These are phyloP conservation scores for Drosophila subpulchrella DNA, from an alignment of 1,140 invertebrate species.

Conservation along the genomic window DNA sequence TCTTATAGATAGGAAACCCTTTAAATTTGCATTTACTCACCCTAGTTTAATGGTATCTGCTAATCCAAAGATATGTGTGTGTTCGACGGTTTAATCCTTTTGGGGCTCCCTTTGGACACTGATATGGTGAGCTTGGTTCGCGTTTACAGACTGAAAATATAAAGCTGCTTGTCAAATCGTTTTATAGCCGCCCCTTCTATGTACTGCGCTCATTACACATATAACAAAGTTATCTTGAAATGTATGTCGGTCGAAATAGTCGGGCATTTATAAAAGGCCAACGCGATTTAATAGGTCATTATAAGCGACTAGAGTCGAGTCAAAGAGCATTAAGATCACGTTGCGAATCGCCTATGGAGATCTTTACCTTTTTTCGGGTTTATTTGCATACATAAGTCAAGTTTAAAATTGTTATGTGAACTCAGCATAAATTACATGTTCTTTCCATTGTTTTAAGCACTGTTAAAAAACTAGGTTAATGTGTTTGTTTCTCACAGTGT, in stretches of 20 bases:
- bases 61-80: slow-evolving; percentile 36
- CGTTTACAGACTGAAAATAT: slow-evolving; percentile 67
- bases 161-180: slow-evolving; percentile 62
- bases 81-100: slow-evolving; percentile 14
- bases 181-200: slow-evolving; percentile 58
- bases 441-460: neutral
- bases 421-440: slow-evolving; percentile 13
- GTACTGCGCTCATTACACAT: slow-evolving; percentile 28
- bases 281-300: slow-evolving; percentile 54
- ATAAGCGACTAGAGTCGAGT: slow-evolving; percentile 29
- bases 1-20: too few relatives aligned
- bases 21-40: slow-evolving; percentile 36
- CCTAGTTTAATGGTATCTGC: slow-evolving; percentile 18
- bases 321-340: slow-evolving; percentile 43
- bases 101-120: slow-evolving; percentile 1
- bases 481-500: slow-evolving; percentile 16
- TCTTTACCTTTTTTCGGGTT: slow-evolving; percentile 10
- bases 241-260: slow-evolving; percentile 18
- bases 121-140: slow-evolving; percentile 42
- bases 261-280: slow-evolving; percentile 38
- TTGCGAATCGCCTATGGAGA: slow-evolving; percentile 16
- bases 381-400: slow-evolving; percentile 18
- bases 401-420: slow-evolving; percentile 17
- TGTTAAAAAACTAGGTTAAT: too few relatives aligned
- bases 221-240: slow-evolving; percentile 30